Base-by-base conservation (phyloP, 2,113 vertebrate genomes). In the Anoura caudifer region DNA sequence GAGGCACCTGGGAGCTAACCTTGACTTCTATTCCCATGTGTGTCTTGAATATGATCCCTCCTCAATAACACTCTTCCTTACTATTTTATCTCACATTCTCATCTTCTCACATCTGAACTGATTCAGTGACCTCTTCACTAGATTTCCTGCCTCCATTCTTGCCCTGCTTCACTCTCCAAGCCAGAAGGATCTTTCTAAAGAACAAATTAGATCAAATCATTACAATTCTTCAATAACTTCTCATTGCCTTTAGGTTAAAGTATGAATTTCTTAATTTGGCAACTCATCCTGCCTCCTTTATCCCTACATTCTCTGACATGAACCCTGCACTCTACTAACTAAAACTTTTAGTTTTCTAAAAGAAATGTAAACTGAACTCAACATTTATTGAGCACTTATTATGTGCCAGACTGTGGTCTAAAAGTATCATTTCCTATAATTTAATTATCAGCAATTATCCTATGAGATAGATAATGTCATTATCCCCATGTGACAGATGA, bases 161-260 rank as follows among this genome's bases (percentile, higher is more conserved):
- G 92, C 3, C n/a, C n/a, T 94, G 59, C 33, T 77, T 93, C n/a
- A 82, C 91, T 92, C n/a, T 96, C 16, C 20, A 95, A 80, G 65
- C n/a, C 80, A 93, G 38, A 88, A 70, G 47, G n/a, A 56, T 2
- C 4, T 92, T 95, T 81, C 19, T 81, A 93, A 96, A 90, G 20
- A 43, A 89, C n/a, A 87, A 87, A 70, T 80, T 85, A 67, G 22
- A 94, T 65, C 15, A 95, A 50, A 41, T 85, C 52, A 91, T 96
- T 80, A 72, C 84, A 93, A 91, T 16, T 67, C 31, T 92, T 90
- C 36, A 84, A 70, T 45, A 90, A 92, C 33, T 92, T 86, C 33
- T 19, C 38, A 65, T 67, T 95, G 67, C 31, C n/a, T 73, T 70
- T 59, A 80, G 33, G 43, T 36, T 94, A 94, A 96, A 92, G 33